phyloP scores from a whole-genome alignment of 2,797 vertebrate genomes.

The Spatula clypeata region DNA sequence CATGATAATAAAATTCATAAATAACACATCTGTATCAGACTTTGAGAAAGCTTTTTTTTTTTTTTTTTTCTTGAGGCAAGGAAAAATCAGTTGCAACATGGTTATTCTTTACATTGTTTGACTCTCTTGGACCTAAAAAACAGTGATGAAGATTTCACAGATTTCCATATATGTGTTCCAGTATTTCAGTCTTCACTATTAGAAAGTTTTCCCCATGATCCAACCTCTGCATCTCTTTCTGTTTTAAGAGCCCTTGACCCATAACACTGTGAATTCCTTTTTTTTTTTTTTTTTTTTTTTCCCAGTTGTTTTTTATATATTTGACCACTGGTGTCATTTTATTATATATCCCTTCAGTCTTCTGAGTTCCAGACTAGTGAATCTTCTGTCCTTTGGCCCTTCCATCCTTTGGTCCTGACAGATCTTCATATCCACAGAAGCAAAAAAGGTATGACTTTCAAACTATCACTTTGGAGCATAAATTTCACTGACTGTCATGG shows the following conservation, averaged over 20 bases:
- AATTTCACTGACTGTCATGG: constrained; percentile 5
- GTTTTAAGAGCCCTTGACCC: not conserved
- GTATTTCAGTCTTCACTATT: not conserved
- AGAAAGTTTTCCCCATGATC: not conserved
- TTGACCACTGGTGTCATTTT: not conserved
- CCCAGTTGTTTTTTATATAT: not conserved
- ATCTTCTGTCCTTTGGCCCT: not conserved
- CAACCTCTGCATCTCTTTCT: not conserved
- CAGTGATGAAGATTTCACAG: not conserved
- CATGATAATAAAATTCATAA: not conserved
- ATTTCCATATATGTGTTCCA: not conserved
- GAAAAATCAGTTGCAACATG: not conserved
- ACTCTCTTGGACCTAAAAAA: not conserved
- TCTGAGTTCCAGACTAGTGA: not conserved
- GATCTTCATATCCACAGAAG: not conserved
- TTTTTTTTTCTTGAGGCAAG: not conserved
- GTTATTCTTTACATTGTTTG: not conserved
- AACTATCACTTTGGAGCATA: not conserved
- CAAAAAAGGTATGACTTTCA: not conserved
- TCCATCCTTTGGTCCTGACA: not conserved
- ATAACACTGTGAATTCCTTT: not conserved
- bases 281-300: rapidly evolving
- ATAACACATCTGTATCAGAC: not conserved
- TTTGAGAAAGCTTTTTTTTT: not conserved
- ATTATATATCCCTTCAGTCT: not conserved